phyloP scores from a whole-genome alignment of 1,140 invertebrate species.

The Tetramorium simillimum region DNA sequence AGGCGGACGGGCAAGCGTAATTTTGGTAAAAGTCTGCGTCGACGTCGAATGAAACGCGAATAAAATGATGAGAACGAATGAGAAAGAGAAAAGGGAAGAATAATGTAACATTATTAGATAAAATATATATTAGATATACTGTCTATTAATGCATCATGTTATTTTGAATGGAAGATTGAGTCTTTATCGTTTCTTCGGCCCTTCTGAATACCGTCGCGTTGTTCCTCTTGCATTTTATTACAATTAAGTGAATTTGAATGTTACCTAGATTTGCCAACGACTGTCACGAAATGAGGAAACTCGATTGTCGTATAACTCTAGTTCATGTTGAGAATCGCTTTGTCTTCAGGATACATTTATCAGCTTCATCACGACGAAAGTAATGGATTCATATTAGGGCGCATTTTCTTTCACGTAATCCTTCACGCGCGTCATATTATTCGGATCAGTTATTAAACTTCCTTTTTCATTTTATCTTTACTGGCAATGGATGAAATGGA shows the following conservation, averaged over 20 bases:
- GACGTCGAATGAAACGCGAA: constrained; percentile 29
- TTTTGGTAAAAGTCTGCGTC: constrained; percentile 59
- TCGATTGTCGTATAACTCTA: constrained; percentile 12
- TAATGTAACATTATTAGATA: constrained; percentile 23
- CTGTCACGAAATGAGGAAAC: constrained; percentile 11
- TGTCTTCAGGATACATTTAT: constrained; percentile 43
- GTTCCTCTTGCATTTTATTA: neutral
- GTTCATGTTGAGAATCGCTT: constrained; percentile 19
- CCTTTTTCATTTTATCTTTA: constrained; percentile 21
- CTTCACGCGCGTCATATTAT: constrained; percentile 48
- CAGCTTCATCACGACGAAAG: constrained; percentile 36
- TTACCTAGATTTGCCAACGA: constrained; percentile 11
- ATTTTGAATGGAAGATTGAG: constrained; percentile 2
- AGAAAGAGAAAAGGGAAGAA: neutral
- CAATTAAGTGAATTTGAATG: constrained; percentile 16
- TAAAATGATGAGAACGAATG: constrained; percentile 9
- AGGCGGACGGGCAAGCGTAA: constrained; percentile 36
- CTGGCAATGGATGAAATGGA: constrained; percentile 16
- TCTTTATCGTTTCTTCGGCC: neutral
- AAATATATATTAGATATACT: constrained; percentile 41
- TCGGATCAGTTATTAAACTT: constrained; percentile 46
- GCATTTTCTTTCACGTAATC: constrained; percentile 32
- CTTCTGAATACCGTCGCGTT: neutral
- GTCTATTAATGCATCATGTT: neutral
- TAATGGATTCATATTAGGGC: constrained; percentile 54